Evolutionary conservation across 2,113 vertebrate species (phyloP), one percentile per base, ranked within the genome.

Genomic region (Saguinus imperator): DNA sequence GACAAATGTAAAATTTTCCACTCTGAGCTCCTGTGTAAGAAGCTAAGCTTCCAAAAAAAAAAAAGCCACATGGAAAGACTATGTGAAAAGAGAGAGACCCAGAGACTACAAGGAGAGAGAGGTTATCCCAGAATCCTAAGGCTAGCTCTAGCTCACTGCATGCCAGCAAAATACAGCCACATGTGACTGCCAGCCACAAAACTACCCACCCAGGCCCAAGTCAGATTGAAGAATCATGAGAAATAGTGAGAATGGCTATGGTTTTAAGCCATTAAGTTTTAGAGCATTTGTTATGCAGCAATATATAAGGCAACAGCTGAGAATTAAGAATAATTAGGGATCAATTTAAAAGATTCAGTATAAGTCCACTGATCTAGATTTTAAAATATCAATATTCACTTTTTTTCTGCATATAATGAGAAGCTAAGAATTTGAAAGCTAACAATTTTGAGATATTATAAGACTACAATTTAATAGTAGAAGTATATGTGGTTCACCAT

Each of bases 391-490:
- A 95, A 45, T 37, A 73, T 55, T 88, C 50, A 27, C 40, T 48
- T 70, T 85, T 91, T 91, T 77, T 68, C 9, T 91, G 14, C 9
- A 75, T 64, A 85, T 58, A 87, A 84, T 25, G 61, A 83, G 32
- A 95, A 85, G 50, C 14, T 18, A 86, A 93, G 61, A 1, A 61
- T 16, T 52, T 6, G 52, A n/a, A 88, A 88, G 14, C 3, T 88
- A 66, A 93, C n/a, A 94, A 76, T 45, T 97, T 81, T 48, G 27
- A 94, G 29, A 82, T 58, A 81, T 43, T 50, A 16, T 57, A 94
- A 81, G 10, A 82, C 48, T 64, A 57, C 40, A 77, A 83, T 61
- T 83, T 72, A 70, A 21, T 52, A 81, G 16, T 43, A 81, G 37
- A 95, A 68, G 43, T 61, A 77, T 27, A 48, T 68, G 11, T 21